Evolutionary conservation across 2,888 invertebrate species (phyloP), one percentile per base, ranked within the genome.

Genomic region (Kuschelorhynchus macadamiae): DNA sequence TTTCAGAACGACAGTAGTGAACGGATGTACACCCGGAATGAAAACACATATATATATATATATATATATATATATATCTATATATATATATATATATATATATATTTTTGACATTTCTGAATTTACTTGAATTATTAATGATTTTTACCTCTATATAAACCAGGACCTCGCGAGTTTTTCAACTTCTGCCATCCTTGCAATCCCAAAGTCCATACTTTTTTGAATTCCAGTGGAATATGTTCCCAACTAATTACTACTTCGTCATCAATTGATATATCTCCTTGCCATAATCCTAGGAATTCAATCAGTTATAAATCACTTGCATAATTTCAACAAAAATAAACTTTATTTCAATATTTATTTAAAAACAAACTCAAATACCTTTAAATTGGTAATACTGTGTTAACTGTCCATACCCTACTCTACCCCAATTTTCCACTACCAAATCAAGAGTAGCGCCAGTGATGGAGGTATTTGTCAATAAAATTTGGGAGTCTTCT

Each of bases 341-440:
- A 36, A 36, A 8, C 9, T 12, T 41, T 11, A 41, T 41, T 41
- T 11, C 12, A 11, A 41, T 41, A 11, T 41, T 41, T 47, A 1
- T 12, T 9, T 14, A 57, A 7, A 25, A 25, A 25, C n/a, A n/a
- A n/a, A n/a, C n/a, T n/a, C n/a, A 25, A 7, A 25, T 33, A 70
- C 84, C 85, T 75, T 78, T 85, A 74, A 70, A 75, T 62, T 83
- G 81, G 49, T 74, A 70, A 50, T 88, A 86, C 41, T 88, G 79
- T 0, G 73, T 17, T 17, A 81, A 41, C 52, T 71, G 64, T 3
- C 82, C 82, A 49, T 75, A 80, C 81, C 93, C 93, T 42, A 92
- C 88, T 52, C 95, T 87, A 3, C 96, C 96, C 85, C 92, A 92
- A 81, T 92, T 94, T 84, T 96, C 96, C 0, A 86, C 84, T 0